These are phyloP conservation scores for Willowsia nigromaculata DNA, from an alignment of 2,888 invertebrate species.

Conservation along the genomic window DNA sequence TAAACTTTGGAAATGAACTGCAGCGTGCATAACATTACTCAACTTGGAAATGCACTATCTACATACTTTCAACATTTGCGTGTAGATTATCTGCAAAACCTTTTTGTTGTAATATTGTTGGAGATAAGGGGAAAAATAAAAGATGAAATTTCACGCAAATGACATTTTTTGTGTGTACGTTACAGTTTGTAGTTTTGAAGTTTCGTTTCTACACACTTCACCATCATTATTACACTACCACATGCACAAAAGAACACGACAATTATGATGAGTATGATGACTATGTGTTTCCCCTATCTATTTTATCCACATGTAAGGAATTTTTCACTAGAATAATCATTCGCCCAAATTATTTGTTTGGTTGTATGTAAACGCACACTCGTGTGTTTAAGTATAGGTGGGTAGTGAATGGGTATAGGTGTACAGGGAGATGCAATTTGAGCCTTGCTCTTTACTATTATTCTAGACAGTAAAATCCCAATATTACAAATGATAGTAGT, in stretches of 20 bases:
- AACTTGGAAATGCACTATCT: no score
- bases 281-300: background rate
- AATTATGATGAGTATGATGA: constrained; percentile 4
- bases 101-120: constrained; percentile 11
- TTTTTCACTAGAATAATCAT: constrained; percentile 3
- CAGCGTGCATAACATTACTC: constrained; percentile 17
- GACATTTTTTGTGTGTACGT: background rate
- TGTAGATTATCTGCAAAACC: constrained; percentile 32
- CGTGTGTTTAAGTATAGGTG: background rate
- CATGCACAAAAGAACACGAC: background rate
- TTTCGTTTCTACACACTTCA: background rate
- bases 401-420: background rate
- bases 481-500: background rate
- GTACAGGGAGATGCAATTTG: background rate
- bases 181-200: constrained; percentile 1
- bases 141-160: constrained; percentile 45
- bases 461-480: background rate
- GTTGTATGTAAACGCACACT: background rate
- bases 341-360: background rate
- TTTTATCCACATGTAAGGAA: background rate
- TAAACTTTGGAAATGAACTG: background rate
- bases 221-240: background rate
- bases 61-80: no score
- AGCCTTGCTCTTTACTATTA: background rate
- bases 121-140: background rate